Base-by-base conservation (phyloP, 2,113 vertebrate species). In the Sturnus vulgaris region DNA sequence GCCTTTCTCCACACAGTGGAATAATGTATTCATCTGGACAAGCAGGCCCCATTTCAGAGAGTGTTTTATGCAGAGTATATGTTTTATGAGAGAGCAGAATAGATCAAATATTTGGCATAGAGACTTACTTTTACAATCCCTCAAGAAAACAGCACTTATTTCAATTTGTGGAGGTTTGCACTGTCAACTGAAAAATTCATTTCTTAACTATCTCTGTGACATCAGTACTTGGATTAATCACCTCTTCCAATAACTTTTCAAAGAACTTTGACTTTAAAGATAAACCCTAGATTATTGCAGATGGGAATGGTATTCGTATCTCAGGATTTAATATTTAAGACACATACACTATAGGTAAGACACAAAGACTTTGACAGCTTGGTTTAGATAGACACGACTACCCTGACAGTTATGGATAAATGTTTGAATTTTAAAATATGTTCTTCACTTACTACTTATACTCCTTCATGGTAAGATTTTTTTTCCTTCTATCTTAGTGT, bases 11-110 rank as follows among this genome's bases (percentile, higher is more conserved):
- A 88, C 66, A 63, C 27, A 93, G 89, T 88, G 78, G 79, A 92
- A 95, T 96, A 95, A 94, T 91, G 57, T 89, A 94, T 97, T 95
- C 87, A 84, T 92, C 82, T 86, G 83, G 93, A 93, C 94, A 96
- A 63, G 93, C 55, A 94, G 66, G 57, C 56, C 39, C 31, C 42
- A 92, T 90, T 96, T 97, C 90, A 90, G 86, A 60, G 35, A 82
- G 50, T 50, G 59, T 87, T 93, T 96, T 85, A 93, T 89, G 86
- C 69, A 95, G 70, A 81, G 30, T 76, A 69, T 85, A 18, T 76
- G 64, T 89, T 75, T 92, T 95, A 37, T 21, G 77, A 93, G 66
- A 90, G 47, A 92, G 82, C 44, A 88, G 92, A 92, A 96, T 76
- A 87, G 60, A 88, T 78, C 89, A 94, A 88, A 93, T 96, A 93